phyloP scores from a whole-genome alignment of 2,797 vertebrate species.

The Clarias fuscus region DNA sequence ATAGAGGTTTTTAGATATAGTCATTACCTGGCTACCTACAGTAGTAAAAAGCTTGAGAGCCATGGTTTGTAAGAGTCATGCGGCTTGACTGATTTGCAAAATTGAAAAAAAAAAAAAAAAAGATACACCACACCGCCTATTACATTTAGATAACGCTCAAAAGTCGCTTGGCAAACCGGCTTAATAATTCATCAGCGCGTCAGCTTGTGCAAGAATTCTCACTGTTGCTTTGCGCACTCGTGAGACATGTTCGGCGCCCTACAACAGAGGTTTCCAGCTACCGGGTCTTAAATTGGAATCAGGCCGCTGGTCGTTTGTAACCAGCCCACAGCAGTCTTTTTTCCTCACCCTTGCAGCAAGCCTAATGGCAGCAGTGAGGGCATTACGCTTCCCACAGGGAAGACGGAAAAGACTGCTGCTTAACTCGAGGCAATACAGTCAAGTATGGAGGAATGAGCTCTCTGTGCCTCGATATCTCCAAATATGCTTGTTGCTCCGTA shows the following conservation, averaged over 20 bases:
- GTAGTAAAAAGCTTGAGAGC: background rate
- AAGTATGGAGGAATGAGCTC: background rate
- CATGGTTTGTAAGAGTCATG: background rate
- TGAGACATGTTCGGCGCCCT: background rate
- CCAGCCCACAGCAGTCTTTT: constrained; percentile 15
- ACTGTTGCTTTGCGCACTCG: background rate
- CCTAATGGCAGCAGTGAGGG: constrained; percentile 2
- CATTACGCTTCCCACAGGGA: constrained; percentile 4
- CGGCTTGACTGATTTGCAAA: background rate
- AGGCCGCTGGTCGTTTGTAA: background rate
- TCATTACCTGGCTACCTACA: no score
- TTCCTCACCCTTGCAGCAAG: constrained; percentile 8
- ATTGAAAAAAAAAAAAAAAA: no score
- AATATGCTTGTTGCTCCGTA: background rate
- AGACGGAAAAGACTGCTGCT: background rate
- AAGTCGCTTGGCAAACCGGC: background rate
- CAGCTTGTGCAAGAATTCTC: background rate
- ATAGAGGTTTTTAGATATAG: background rate
- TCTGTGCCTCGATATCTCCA: constrained; percentile 2
- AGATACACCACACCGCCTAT: background rate
- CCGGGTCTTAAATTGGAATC: constrained; percentile 3
- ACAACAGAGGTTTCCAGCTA: constrained; percentile 9
- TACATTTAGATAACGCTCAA: background rate
- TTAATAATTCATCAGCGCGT: background rate
- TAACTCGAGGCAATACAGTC: background rate